Conservation (phyloP, 2,113 vertebrate species). For the Melanerpes aurifrons region DNA sequence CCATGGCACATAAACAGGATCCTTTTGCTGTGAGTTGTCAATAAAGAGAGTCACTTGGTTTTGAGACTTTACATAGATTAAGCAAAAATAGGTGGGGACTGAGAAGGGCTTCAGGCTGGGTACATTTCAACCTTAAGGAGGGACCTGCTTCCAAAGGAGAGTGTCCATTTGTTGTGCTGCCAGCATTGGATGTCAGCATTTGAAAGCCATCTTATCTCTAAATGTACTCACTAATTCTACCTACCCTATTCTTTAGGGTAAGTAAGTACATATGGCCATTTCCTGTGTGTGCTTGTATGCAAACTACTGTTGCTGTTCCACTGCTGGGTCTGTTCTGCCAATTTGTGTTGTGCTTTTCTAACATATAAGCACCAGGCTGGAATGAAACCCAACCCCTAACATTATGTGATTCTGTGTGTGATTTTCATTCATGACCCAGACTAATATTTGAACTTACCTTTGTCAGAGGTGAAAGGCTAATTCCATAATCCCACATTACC, state of each 20-base stretch:
- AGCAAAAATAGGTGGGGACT: not conserved
- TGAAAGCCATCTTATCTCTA: not conserved
- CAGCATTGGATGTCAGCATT: not conserved
- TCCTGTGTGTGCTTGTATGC: not conserved
- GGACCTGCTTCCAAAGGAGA: not conserved
- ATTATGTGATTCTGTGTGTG: not conserved
- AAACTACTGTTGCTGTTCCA: not conserved
- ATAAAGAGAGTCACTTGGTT: not conserved
- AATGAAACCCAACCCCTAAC: not conserved
- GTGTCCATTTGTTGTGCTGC: not conserved
- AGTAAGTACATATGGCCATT: not conserved
- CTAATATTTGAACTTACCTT: not conserved
- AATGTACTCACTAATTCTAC: not conserved
- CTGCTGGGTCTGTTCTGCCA: not conserved
- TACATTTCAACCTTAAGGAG: not conserved
- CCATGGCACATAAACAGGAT: not conserved
- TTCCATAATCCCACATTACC: slow-evolving; percentile 4
- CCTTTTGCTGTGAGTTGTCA: not conserved
- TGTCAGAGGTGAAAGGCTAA: slow-evolving; percentile 40
- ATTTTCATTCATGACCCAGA: slow-evolving; percentile 16
- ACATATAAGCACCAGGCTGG: not conserved
- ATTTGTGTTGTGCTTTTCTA: not conserved
- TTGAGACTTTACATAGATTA: not conserved
- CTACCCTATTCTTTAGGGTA: not conserved
- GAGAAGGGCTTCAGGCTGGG: not conserved